Evolutionary conservation across 2,888 invertebrate species (phyloP).

Genomic region (Drosophila lutescens): DNA sequence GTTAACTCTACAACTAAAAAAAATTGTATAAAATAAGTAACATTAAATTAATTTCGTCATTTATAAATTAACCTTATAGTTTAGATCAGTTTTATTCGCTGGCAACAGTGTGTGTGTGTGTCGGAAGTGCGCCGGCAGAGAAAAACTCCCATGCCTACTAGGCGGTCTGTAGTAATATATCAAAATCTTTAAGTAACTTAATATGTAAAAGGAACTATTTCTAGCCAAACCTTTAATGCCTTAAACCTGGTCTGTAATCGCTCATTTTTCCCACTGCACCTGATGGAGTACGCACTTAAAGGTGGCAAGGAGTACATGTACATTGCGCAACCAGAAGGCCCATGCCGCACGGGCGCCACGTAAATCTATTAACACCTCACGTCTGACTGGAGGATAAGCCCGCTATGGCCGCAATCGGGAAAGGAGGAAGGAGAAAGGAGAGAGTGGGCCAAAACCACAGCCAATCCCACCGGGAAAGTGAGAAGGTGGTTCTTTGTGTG

Average conservation of each 20-base stretch:
- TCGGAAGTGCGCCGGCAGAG: too few relatives aligned
- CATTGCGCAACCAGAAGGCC: conserved; percentile 48
- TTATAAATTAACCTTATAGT: too few relatives aligned
- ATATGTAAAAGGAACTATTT: neutral
- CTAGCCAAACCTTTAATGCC: neutral
- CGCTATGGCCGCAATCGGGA: neutral
- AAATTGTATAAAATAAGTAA: too few relatives aligned
- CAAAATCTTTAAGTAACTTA: neutral
- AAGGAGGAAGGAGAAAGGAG: neutral
- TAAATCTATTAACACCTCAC: conserved; percentile 80
- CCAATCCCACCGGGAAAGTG: conserved; percentile 43
- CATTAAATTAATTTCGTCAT: too few relatives aligned
- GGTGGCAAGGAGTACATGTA: conserved; percentile 50
- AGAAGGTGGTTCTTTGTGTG: too few relatives aligned
- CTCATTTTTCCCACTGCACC: conserved; percentile 8
- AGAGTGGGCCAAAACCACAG: conserved; percentile 22
- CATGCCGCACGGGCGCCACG: conserved; percentile 46
- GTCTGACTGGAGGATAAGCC: conserved; percentile 46
- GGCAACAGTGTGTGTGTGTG: too few relatives aligned
- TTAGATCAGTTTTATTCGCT: too few relatives aligned
- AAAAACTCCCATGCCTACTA: too few relatives aligned
- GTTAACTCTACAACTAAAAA: too few relatives aligned
- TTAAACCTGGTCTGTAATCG: neutral
- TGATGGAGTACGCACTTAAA: conserved; percentile 12
- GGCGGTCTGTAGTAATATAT: neutral